Conservation (phyloP, 2,797 vertebrate species). For the Neoniphon sammara region DNA sequence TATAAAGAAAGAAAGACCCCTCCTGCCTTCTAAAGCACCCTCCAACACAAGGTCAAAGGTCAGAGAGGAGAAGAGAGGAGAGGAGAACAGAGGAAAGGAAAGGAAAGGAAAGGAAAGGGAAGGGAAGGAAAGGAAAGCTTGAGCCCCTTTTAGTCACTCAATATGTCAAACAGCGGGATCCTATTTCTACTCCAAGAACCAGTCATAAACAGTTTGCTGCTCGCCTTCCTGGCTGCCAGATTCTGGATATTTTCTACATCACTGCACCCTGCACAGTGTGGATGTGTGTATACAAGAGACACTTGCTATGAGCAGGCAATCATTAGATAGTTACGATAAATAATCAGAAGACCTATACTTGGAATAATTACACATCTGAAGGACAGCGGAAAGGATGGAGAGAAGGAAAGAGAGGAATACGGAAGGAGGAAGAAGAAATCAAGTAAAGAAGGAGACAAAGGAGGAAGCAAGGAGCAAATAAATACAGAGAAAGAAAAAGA, state of each 20-base stretch:
- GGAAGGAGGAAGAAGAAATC: too few species aligned
- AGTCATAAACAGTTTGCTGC: neutral
- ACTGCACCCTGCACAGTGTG: neutral
- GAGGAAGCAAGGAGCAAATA: too few species aligned
- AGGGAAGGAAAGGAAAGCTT: neutral
- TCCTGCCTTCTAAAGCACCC: constrained; percentile 39
- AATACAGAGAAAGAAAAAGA: too few species aligned
- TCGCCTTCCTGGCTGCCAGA: neutral
- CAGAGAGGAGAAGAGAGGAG: neutral
- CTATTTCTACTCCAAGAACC: neutral
- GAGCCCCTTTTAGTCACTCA: neutral
- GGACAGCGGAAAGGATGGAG: too few species aligned
- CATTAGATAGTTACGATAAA: too few species aligned
- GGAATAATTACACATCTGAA: too few species aligned
- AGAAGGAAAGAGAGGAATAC: too few species aligned
- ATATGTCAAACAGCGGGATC: neutral
- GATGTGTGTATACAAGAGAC: neutral
- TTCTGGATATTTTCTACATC: neutral
- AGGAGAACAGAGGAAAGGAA: neutral
- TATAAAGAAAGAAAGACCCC: constrained; percentile 38
- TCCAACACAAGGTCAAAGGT: constrained; percentile 46
- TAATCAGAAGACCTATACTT: too few species aligned
- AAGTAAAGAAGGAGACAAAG: too few species aligned
- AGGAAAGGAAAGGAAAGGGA: neutral
- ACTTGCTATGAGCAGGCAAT: too few species aligned